These are phyloP conservation scores for Thamnophis sirtalis DNA, from an alignment of 2,113 vertebrate genomes.

Conservation along the genomic window DNA sequence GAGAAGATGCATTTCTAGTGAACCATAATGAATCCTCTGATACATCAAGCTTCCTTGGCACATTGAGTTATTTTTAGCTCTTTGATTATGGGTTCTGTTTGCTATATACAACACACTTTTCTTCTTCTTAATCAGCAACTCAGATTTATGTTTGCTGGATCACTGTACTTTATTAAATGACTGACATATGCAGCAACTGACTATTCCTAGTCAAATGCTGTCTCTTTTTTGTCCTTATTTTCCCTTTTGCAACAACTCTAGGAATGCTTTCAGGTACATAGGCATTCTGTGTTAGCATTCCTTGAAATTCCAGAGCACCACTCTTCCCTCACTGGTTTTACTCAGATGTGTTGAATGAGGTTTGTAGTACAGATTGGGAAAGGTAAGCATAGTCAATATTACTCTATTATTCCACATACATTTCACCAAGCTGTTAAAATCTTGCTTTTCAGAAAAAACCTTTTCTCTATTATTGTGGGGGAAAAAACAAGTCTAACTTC, in stretches of 20 bases:
- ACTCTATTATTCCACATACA: neutral
- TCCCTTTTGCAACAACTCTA: neutral
- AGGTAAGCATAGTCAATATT: neutral
- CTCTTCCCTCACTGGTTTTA: neutral
- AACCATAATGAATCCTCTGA: conserved; percentile 7
- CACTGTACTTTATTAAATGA: conserved; percentile 10
- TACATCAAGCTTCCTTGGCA: conserved; percentile 1
- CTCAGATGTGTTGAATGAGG: neutral
- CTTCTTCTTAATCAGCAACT: neutral
- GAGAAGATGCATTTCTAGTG: neutral
- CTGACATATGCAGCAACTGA: neutral
- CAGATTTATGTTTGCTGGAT: neutral
- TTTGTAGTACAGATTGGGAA: neutral
- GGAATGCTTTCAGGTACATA: neutral
- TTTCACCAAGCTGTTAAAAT: neutral
- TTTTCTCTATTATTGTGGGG: neutral
- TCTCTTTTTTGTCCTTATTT: neutral
- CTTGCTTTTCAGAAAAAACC: neutral
- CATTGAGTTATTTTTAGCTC: conserved; percentile 7
- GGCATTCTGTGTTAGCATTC: neutral
- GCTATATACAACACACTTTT: neutral
- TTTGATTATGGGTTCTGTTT: conserved; percentile 10
- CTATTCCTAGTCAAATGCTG: neutral
- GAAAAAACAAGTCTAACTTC: neutral
- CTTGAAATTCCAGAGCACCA: neutral